Evolutionary conservation across 1,140 invertebrate species (phyloP).

Genomic region (Bombus sylvicola): DNA sequence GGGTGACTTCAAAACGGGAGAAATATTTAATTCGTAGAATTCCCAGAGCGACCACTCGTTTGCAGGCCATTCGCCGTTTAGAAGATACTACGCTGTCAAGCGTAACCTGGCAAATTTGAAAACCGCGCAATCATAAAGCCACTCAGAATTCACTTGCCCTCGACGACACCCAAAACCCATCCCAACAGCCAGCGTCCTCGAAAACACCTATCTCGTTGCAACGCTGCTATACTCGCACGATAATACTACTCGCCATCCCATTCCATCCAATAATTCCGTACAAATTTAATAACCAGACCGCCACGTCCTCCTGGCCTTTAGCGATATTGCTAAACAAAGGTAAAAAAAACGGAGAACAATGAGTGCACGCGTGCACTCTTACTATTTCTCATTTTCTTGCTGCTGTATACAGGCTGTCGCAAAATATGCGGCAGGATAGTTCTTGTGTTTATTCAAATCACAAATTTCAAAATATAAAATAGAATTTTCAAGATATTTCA

Average conservation of each 20-base stretch:
- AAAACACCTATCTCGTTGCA: neutral
- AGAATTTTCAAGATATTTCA: neutral
- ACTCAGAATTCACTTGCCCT: neutral
- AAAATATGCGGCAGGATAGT: no score
- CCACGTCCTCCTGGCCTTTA: neutral
- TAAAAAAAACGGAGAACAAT: conserved; percentile 4
- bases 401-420: no score
- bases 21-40: neutral
- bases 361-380: neutral
- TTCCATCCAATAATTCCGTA: conserved; percentile 7
- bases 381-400: neutral
- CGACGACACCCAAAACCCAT: neutral
- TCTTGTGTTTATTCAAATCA: no score
- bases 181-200: neutral
- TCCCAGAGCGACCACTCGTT: neutral
- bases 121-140: neutral
- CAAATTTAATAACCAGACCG: conserved; percentile 27
- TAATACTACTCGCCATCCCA: neutral
- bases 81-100: neutral
- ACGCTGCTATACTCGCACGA: neutral
- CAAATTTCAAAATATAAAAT: neutral
- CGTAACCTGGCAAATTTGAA: neutral
- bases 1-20: neutral
- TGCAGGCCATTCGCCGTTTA: neutral
- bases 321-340: neutral